Conservation (phyloP, 2,113 vertebrate species). For the Scomber scombrus region DNA sequence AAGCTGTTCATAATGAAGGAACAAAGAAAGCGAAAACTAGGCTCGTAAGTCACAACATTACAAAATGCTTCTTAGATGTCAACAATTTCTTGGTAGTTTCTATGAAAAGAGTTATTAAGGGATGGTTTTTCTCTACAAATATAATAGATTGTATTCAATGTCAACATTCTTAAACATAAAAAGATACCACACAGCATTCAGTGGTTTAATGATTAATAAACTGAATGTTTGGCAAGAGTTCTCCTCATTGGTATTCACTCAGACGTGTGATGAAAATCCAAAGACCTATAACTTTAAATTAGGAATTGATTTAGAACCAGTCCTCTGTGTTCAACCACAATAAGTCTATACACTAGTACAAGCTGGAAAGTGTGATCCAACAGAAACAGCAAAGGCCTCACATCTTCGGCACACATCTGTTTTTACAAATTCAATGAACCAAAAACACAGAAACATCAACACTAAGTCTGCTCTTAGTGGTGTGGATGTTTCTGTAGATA, state of each 20-base stretch:
- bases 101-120: neutral
- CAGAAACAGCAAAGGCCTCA: conserved; percentile 52
- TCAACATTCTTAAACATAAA: conserved; percentile 11
- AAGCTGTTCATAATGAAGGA: conserved; percentile 39
- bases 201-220: conserved; percentile 26
- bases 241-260: conserved; percentile 8
- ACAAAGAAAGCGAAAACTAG: conserved; percentile 30
- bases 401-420: conserved; percentile 55
- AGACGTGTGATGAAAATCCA: conserved; percentile 28
- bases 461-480: conserved; percentile 20
- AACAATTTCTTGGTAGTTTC: neutral
- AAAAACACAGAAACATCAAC: conserved; percentile 47
- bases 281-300: conserved; percentile 37
- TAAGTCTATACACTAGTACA: conserved; percentile 41
- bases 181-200: conserved; percentile 21
- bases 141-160: conserved; percentile 2
- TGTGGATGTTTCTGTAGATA: conserved; percentile 31
- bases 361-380: conserved; percentile 47
- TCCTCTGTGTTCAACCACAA: conserved; percentile 28
- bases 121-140: conserved; percentile 7
- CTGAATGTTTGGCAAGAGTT: conserved; percentile 17
- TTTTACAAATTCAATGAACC: conserved; percentile 55
- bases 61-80: neutral
- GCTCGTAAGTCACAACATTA: conserved; percentile 9
- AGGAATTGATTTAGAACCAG: conserved; percentile 22